Base-by-base conservation (phyloP, 1,140 invertebrate species). In the Tribolium madens region DNA sequence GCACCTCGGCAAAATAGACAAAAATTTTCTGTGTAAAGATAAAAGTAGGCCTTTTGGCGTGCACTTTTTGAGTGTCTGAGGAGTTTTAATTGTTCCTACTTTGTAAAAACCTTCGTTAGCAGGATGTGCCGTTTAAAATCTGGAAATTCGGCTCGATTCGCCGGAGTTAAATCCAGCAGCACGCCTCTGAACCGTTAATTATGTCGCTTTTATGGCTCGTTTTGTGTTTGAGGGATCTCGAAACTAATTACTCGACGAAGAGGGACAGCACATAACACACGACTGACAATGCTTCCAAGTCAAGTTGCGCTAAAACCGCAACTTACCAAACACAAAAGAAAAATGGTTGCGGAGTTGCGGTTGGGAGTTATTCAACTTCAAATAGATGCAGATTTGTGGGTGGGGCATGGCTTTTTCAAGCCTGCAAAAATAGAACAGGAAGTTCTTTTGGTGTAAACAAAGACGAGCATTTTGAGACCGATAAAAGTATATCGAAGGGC, bases 321-420 rank as follows among this genome's bases (percentile, higher is more conserved):
- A 57, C 52, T 57, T 57, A 21, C 4, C 52, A 57, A 64, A 64
- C 26, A 64, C 57, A 64, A 64, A 64, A 64, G 57, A 64, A 64
- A 64, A 33, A 64, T 57, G 52, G 18, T 9, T 57, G 52, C 52
- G 17, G 17, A 18, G 52, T 18, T 14, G 9, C 50, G 52, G 52
- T 5, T 21, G 14, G 14, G 36, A 15, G 21, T 26, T 33, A 64
- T 64, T 64, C 57, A 12, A 14, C 57, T 33, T 64, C 57, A 64
- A 64, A 64, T 64, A 33, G 57, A 64, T 64, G 57, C 57, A 64
- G 57, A 64, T 64, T 33, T 10, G 57, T 31, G 57, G 57, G 14
- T 64, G 57, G 57, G 33, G 57, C 57, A 64, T 64, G 9, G 26
- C 10, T 14, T 64, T 64, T 64, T 64, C 21, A 26, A 26, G 21